A percentile compares a stretch with the other conserved stretches of the same genome.
Conservation (phyloP, 1,140 invertebrate genomes). For the Brachionus sp. region DNA sequence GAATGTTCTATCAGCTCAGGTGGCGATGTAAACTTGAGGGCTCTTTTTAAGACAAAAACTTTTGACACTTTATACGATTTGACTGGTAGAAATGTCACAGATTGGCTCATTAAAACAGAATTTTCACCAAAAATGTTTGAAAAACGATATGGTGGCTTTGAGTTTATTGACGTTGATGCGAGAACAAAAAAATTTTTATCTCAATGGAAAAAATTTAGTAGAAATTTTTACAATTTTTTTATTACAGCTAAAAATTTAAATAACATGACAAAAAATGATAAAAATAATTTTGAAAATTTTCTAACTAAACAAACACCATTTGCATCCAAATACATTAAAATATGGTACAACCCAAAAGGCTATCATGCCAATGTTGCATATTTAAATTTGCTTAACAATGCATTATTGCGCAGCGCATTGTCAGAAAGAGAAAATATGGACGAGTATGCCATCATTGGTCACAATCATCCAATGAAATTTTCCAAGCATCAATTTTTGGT, state of each 20-base stretch:
- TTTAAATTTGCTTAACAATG: conserved; percentile 71
- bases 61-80: conserved; percentile 62
- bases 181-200: conserved; percentile 45
- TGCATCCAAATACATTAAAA: conserved; percentile 37
- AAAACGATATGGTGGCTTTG: conserved; percentile 40
- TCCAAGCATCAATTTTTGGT: conserved; percentile 59
- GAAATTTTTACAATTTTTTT: neutral
- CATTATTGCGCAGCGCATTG: conserved; percentile 61
- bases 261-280: neutral
- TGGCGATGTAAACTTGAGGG: conserved; percentile 24
- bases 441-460: conserved; percentile 61
- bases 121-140: neutral
- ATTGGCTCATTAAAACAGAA: conserved; percentile 45
- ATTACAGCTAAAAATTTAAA: neutral
- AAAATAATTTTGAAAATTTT: neutral
- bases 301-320: neutral
- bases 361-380: conserved; percentile 72
- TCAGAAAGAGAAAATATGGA: conserved; percentile 53
- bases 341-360: conserved; percentile 84
- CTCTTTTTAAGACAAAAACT: conserved; percentile 52
- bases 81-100: conserved; percentile 60
- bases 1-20: conserved; percentile 10
- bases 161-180: conserved; percentile 48
- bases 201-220: conserved; percentile 48
- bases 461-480: conserved; percentile 68